These are phyloP conservation scores for Beroe forskalii DNA, from an alignment of 37 sponge, comb jelly and placozoan genomes.

Conservation along the genomic window DNA sequence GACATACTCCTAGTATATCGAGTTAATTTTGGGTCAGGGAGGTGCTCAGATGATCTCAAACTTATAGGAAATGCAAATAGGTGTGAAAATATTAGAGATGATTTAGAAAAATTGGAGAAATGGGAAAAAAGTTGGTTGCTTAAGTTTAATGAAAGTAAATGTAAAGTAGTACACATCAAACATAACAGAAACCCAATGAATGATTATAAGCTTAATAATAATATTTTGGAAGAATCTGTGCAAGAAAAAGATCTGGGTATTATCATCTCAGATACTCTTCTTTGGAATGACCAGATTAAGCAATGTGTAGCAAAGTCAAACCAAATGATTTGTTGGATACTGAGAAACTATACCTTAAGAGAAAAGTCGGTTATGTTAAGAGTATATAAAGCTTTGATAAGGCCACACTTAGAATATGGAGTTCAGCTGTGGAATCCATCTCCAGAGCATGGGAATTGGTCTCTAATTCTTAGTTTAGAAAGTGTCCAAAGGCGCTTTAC, in stretches of 20 bases:
- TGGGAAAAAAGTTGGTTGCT: not conserved
- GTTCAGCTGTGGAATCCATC: constrained; percentile 11
- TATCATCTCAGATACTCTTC: not conserved
- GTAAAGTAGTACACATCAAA: not conserved
- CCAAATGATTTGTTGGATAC: not conserved
- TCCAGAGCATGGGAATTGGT: not conserved
- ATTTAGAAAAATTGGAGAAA: not conserved
- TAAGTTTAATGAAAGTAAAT: not conserved
- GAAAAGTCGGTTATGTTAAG: not conserved
- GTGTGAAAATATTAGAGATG: not conserved
- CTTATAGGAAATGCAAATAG: not conserved
- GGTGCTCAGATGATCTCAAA: not conserved
- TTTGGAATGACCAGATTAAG: constrained; percentile 34
- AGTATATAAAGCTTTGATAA: not conserved
- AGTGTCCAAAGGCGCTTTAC: constrained; percentile 6
- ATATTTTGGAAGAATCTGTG: not conserved
- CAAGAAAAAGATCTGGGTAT: not conserved
- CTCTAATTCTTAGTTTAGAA: not conserved
- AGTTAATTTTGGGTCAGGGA: no score
- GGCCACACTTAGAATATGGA: not conserved
- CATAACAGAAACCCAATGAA: not conserved
- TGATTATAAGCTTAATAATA: not conserved
- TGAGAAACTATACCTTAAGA: not conserved
- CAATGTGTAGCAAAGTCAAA: not conserved
- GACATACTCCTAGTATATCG: no score